Base-by-base conservation (phyloP, 1,140 invertebrate genomes). In the Macrobrachium rosenbergii region DNA sequence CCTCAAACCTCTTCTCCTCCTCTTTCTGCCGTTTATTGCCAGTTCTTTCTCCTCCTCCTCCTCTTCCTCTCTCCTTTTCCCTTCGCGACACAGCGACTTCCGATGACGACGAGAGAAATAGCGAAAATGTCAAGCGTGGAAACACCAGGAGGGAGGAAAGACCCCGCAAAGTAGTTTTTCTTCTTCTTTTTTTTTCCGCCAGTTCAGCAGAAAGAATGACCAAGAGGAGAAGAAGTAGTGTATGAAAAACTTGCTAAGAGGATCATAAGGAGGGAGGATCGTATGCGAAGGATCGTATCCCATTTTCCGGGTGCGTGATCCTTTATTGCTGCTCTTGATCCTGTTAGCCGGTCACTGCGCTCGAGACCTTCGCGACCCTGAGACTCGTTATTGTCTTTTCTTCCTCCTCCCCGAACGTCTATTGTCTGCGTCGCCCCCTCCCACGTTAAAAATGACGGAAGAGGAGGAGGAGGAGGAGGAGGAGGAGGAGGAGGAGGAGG, bases 271-370 rank as follows among this genome's bases (percentile, higher is more conserved):
- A 21, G 28, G 28, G 83, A 69, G 64, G 83, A 86, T 86, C 83
- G 83, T 86, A 86, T 86, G 83, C 83, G 77, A 21, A 86, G 83
- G 76, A 80, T 80, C 83, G 83, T 72, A 86, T 86, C 77, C 76
- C 77, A 86, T 86, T 86, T 86, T 86, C 76, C 83, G 83, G 83
- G 76, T 80, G 83, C 67, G 77, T 80, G 83, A 86, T 72, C 83
- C 83, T 86, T 79, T 86, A 86, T 86, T 86, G 83, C 83, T 82
- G 69, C 64, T 59, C 77, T 80, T 86, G 83, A 86, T 86, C 83
- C 83, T 86, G 77, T 86, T 86, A 86, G 77, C 62, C 83, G 83
- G 83, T 86, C 83, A 86, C 76, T 86, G 81, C 76, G 43, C 63
- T 16, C 63, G 10, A n/a, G 28, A 43, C 76, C 21, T 10, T 23